Base-by-base conservation (phyloP, 2,888 invertebrate genomes). In the Emmelina monodactyla region DNA sequence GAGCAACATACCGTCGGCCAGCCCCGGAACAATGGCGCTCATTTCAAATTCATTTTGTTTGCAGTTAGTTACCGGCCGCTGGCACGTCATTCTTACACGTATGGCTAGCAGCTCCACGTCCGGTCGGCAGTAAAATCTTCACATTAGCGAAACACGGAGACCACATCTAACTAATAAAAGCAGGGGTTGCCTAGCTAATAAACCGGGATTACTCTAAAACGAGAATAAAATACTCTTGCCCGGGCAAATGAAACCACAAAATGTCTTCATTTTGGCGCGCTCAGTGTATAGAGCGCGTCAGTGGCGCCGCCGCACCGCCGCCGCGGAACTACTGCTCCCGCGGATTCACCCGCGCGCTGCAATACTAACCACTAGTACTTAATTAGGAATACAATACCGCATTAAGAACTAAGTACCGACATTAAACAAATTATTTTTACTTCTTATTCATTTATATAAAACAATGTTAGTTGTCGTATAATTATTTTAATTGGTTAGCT, bases 231-330 rank as follows among this genome's bases (percentile, higher is more conserved):
- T 25, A 25, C 29, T 3, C 11, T 3, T 3, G 11, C 4, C 12
- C 14, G 29, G 16, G 15, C 25, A 37, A 37, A 31, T 33, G 33
- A 29, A 31, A 14, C 16, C 33, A 11, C 33, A 15, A 3, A 33
- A 43, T 42, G 39, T 45, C 49, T 49, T 50, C 40, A 48, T 47
- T 44, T 40, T 32, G 32, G 38, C 14, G 38, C 41, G 34, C 33
- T 41, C 45, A 43, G 37, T 42, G 41, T 48, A 45, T 43, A 37
- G 40, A 43, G 43, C 40, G 40, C 41, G 33, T 37, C 33, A 38
- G 33, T 13, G 30, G 34, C 22, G 36, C 9, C 4, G 9, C 13
- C 12, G 13, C 7, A 12, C 12, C 29, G 29, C 29, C 12, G 4
- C 29, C 28, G 28, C 7, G 28, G 11, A 11, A 28, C 4, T 4